Conservation (phyloP, 2,113 vertebrate genomes). For the Brachyistius frenatus region DNA sequence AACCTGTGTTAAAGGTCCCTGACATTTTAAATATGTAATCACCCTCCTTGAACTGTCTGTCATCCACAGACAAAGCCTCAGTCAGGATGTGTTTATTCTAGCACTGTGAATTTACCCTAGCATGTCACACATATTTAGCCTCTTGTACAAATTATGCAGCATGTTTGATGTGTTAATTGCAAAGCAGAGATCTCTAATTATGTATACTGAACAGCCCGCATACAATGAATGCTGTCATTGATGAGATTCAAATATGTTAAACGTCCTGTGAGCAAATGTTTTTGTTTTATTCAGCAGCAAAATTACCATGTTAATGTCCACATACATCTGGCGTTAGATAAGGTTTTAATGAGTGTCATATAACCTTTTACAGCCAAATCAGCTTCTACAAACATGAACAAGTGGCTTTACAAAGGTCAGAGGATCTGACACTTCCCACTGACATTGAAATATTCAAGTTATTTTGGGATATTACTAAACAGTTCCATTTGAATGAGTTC, state of each 20-base stretch:
- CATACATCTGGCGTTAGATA: not conserved
- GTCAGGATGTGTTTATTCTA: slow-evolving; percentile 13
- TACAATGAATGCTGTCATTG: no score
- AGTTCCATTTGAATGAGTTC: no score
- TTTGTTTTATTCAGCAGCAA: no score
- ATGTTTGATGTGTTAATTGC: slow-evolving; percentile 21
- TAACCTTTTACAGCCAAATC: no score
- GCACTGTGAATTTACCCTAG: slow-evolving; percentile 3
- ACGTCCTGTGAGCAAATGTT: no score
- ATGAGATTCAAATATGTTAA: no score
- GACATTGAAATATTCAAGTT: no score
- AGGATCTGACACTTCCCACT: no score
- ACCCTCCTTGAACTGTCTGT: slow-evolving; percentile 11
- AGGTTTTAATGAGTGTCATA: not conserved
- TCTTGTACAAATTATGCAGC: not conserved
- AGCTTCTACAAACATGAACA: no score
- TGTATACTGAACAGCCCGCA: no score
- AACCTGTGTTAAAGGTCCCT: slow-evolving; percentile 28
- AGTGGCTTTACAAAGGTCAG: no score
- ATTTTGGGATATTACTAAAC: no score
- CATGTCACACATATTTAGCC: not conserved
- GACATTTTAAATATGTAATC: slow-evolving; percentile 41
- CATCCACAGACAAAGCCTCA: slow-evolving; percentile 26
- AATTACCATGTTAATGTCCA: not conserved
- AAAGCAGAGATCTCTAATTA: not conserved